A percentile compares a stretch with the other conserved stretches of the same genome.
phyloP scores from a whole-genome alignment of 2,888 invertebrate genomes.

The Andrena trimmerana region DNA sequence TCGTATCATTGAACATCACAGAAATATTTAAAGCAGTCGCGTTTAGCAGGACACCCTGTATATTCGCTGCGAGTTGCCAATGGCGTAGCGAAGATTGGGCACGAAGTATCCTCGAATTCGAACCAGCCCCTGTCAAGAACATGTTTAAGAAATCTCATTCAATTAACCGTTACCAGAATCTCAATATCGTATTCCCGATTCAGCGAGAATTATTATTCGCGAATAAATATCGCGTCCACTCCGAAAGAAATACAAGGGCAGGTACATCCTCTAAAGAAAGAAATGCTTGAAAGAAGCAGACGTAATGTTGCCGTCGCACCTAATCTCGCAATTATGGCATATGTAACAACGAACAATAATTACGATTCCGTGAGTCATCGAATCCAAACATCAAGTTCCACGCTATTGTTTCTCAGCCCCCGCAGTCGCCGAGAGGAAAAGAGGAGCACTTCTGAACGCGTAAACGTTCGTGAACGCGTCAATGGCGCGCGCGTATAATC shows the following conservation, averaged over 20 bases:
- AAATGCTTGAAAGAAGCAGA: neutral
- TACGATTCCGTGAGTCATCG: neutral
- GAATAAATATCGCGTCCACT: too few relatives aligned
- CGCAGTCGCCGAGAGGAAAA: slow-evolving; percentile 1
- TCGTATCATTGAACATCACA: too few relatives aligned
- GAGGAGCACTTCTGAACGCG: slow-evolving; percentile 38
- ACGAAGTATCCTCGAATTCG: slow-evolving; percentile 30
- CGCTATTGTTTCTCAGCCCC: slow-evolving; percentile 27
- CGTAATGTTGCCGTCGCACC: neutral
- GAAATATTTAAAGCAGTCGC: too few relatives aligned
- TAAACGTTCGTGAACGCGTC: slow-evolving; percentile 50
- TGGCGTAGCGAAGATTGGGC: slow-evolving; percentile 43
- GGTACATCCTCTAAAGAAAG: too few relatives aligned
- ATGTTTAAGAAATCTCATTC: slow-evolving; percentile 4
- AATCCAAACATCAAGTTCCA: slow-evolving; percentile 14
- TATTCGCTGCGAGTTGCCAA: slow-evolving; percentile 19
- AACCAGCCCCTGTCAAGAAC: slow-evolving; percentile 2
- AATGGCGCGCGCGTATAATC: slow-evolving; percentile 64
- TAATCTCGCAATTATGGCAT: neutral
- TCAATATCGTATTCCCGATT: slow-evolving; percentile 10
- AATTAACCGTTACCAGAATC: neutral
- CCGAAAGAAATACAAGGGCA: too few relatives aligned
- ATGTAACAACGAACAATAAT: neutral
- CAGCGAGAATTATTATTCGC: neutral
- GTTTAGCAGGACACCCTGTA: too few relatives aligned